phyloP scores from a whole-genome alignment of 2,888 invertebrate species.

The Xylota segnis region DNA sequence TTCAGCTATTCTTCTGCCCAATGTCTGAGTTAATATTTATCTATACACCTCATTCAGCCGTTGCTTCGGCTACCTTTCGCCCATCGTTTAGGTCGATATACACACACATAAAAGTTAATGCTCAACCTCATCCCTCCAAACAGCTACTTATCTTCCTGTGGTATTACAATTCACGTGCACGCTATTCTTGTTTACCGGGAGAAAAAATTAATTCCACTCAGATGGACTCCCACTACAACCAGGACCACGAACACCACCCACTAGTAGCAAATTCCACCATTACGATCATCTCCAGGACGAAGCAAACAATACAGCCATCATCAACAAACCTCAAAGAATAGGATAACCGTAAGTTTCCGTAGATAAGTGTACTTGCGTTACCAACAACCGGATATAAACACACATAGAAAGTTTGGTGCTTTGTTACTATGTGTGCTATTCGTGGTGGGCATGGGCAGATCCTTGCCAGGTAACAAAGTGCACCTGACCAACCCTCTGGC shows the following conservation, averaged over 20 bases:
- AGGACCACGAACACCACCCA: not conserved
- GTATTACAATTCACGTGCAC: slow-evolving; percentile 66
- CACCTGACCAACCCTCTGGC: slow-evolving; percentile 46
- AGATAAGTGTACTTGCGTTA: slow-evolving; percentile 55
- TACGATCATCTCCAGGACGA: slow-evolving; percentile 44
- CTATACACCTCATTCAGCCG: slow-evolving; percentile 45
- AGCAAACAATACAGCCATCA: slow-evolving; percentile 52
- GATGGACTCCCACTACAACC: slow-evolving; percentile 53
- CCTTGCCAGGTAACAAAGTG: slow-evolving; percentile 25
- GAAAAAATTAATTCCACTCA: slow-evolving; percentile 64
- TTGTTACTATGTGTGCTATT: not conserved
- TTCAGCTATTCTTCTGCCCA: slow-evolving; percentile 44
- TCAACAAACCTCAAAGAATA: slow-evolving; percentile 60
- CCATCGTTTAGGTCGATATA: slow-evolving; percentile 26
- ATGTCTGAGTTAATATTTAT: slow-evolving; percentile 37
- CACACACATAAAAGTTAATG: slow-evolving; percentile 3
- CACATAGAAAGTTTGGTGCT: slow-evolving; percentile 45
- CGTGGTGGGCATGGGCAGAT: not conserved
- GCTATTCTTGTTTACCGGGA: slow-evolving; percentile 57
- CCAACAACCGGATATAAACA: slow-evolving; percentile 27
- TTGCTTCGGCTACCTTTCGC: slow-evolving; percentile 44
- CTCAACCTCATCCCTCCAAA: slow-evolving; percentile 6
- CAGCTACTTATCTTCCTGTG: slow-evolving; percentile 61
- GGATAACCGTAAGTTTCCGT: slow-evolving; percentile 62
- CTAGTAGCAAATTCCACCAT: slow-evolving; percentile 5